Conservation (phyloP, 2,113 vertebrate species). For the Ciconia stormi region DNA sequence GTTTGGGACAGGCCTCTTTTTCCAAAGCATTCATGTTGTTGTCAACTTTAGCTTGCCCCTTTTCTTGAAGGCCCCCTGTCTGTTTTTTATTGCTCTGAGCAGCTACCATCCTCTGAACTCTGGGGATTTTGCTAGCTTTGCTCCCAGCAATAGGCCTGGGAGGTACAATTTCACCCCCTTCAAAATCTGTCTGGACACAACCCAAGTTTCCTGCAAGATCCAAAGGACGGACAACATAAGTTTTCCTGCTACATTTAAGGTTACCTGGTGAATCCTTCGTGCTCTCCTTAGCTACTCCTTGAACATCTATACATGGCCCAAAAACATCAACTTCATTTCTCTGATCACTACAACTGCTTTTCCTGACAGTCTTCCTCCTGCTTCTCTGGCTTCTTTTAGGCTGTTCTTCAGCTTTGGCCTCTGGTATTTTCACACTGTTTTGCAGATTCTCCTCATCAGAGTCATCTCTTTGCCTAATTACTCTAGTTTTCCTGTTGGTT, state of each 20-base stretch:
- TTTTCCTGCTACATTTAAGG: neutral
- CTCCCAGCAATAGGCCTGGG: neutral
- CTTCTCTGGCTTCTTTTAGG: neutral
- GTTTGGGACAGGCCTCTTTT: neutral
- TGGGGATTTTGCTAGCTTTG: conserved; percentile 27
- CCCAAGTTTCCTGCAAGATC: neutral
- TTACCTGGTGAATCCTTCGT: neutral
- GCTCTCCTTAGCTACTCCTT: neutral
- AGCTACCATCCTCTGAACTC: neutral
- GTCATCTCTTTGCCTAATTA: neutral
- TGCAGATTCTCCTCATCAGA: neutral
- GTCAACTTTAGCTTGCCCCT: neutral
- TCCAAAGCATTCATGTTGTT: neutral
- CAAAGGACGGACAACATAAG: neutral
- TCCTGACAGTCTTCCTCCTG: neutral
- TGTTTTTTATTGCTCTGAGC: neutral
- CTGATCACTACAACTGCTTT: neutral
- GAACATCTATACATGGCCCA: neutral
- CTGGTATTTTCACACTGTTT: neutral
- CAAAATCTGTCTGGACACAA: neutral
- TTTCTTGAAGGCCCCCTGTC: neutral
- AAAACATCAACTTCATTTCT: neutral
- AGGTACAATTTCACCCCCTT: neutral
- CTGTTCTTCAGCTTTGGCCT: neutral
- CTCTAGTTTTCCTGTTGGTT: conserved; percentile 2